Percentiles rank a stretch among this genome's conserved stretches.
These are phyloP conservation scores for Andricus grossulariae DNA, from an alignment of 1,140 invertebrate species.

Conservation along the genomic window DNA sequence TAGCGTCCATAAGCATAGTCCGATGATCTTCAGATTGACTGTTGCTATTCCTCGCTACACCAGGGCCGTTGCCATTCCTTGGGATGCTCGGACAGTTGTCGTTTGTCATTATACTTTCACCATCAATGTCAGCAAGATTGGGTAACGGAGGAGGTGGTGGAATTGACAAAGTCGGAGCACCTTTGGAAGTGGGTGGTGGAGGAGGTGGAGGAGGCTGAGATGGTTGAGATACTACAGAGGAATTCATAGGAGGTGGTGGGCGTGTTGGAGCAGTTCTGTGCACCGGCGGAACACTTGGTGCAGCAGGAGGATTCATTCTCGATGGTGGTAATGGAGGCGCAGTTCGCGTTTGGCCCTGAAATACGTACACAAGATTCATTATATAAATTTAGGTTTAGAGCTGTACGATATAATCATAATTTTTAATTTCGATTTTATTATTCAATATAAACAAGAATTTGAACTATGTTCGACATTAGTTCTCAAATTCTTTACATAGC, in stretches of 20 bases:
- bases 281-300: constrained; percentile 64
- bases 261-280: constrained; percentile 72
- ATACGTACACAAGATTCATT: constrained; percentile 42
- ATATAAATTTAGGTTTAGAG: no score
- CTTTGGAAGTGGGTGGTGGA: constrained; percentile 70
- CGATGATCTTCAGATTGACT: constrained; percentile 75
- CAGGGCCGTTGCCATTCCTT: constrained; percentile 58
- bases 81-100: constrained; percentile 41
- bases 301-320: constrained; percentile 58
- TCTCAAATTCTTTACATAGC: constrained; percentile 23
- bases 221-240: constrained; percentile 60
- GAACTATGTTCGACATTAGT: background rate
- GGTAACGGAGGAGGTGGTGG: constrained; percentile 74
- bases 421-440: no score
- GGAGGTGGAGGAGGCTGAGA: constrained; percentile 73
- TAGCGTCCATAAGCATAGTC: constrained; percentile 85
- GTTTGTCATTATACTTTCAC: constrained; percentile 50
- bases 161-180: constrained; percentile 59
- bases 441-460: no score
- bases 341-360: constrained; percentile 68
- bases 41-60: constrained; percentile 57
- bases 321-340: constrained; percentile 76
- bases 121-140: constrained; percentile 45
- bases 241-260: constrained; percentile 69
- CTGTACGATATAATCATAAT: no score